phyloP scores from a whole-genome alignment of 2,113 vertebrate genomes.

The Percopsis transmontana region DNA sequence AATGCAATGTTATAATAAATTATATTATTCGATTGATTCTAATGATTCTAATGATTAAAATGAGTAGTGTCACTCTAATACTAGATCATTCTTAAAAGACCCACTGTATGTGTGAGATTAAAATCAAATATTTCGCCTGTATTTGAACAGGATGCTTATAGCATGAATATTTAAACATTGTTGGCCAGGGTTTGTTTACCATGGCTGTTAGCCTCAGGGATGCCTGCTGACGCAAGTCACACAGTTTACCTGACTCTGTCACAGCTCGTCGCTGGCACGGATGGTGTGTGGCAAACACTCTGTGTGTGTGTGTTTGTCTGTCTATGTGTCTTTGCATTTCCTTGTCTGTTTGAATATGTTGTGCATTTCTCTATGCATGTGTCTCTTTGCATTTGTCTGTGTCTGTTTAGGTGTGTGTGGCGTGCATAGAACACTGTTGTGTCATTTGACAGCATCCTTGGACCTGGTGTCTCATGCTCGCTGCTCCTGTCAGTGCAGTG shows the following conservation, averaged over 20 bases:
- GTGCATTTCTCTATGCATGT: not conserved
- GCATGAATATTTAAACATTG: not conserved
- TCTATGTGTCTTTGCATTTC: not conserved
- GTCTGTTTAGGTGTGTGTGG: slow-evolving; percentile 1
- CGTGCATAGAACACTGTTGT: slow-evolving; percentile 18
- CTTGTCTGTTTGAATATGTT: not conserved
- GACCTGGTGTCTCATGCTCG: slow-evolving; percentile 62
- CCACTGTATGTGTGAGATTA: too few species aligned
- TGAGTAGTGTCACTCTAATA: too few species aligned
- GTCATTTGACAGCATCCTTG: slow-evolving; percentile 45
- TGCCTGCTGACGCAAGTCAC: slow-evolving; percentile 43
- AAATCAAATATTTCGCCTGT: not conserved
- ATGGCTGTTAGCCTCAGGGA: slow-evolving; percentile 44
- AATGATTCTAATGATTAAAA: too few species aligned
- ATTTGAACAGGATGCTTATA: not conserved
- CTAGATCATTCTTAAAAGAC: too few species aligned
- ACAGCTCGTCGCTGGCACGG: slow-evolving; percentile 38
- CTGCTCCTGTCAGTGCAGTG: slow-evolving; percentile 61
- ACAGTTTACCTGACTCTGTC: slow-evolving; percentile 39
- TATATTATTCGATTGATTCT: too few species aligned
- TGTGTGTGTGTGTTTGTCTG: not conserved
- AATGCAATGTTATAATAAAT: too few species aligned
- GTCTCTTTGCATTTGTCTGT: not conserved
- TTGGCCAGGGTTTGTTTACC: not conserved
- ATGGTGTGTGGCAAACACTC: slow-evolving; percentile 36